These are phyloP conservation scores for Gallinago solitaria DNA, from an alignment of 2,797 vertebrate species.

Conservation along the genomic window DNA sequence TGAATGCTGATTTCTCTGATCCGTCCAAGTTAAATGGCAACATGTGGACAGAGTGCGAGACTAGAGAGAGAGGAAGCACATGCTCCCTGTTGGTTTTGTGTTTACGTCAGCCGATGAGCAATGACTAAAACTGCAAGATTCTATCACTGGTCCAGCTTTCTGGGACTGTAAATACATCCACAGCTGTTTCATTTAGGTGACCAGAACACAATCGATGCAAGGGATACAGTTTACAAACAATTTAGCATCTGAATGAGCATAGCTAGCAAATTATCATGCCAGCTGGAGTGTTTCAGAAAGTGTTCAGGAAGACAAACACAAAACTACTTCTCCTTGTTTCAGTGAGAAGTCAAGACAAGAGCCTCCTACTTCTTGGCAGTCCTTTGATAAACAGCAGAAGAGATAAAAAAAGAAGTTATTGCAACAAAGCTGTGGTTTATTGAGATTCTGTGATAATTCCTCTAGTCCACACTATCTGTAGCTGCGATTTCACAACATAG, in stretches of 20 bases:
- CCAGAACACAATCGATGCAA: not conserved
- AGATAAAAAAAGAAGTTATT: not conserved
- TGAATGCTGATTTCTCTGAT: not conserved
- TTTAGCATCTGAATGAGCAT: not conserved
- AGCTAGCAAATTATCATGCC: not conserved
- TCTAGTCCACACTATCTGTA: not conserved
- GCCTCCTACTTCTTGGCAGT: not conserved
- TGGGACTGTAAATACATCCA: not conserved
- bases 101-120: not conserved
- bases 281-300: conserved; percentile 17
- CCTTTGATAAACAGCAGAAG: not conserved
- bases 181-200: conserved; percentile 22
- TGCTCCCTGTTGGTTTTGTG: not conserved
- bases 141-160: not conserved
- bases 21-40: not conserved
- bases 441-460: not conserved
- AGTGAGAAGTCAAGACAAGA: not conserved
- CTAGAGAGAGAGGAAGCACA: not conserved
- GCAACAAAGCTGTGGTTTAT: not conserved
- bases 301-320: not conserved
- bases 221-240: not conserved
- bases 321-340: not conserved
- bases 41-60: not conserved
- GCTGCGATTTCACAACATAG: not conserved
- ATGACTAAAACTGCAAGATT: not conserved